Base-by-base conservation (phyloP, 2,797 vertebrate genomes). In the Gymnodraco acuticeps region DNA sequence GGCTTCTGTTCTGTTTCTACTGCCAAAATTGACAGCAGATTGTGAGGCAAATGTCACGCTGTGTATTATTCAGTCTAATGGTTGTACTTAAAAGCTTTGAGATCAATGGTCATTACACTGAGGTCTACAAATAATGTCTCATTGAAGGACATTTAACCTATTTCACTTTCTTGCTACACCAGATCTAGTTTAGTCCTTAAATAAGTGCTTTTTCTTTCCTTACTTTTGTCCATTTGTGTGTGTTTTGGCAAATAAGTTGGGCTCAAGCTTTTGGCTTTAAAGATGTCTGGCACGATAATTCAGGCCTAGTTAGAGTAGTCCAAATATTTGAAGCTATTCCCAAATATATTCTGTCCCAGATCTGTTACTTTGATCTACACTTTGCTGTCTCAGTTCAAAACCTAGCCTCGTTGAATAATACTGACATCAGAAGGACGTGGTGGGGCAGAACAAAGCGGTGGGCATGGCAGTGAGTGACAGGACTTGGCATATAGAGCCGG, bases 391-490 rank as follows among this genome's bases (percentile, higher is more conserved):
- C 31, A 13, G 67, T 64, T 53, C 60, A 75, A 83, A 89, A 59
- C 42, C 70, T 61, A 64, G 20, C 53, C 63, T 75, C 73, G 81
- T 71, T 79, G 78, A 84, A 78, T 83, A 82, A 81, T 52, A 59
- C 75, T 75, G 83, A 86, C 83, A 88, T 77, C 83, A 87, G 80
- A 85, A 66, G 80, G 68, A 78, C 47, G 9, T 63, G 76, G 76
- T 51, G 86, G 89, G 77, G 78, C 66, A 75, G 81, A 89, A 89
- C 87, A 85, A 83, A 88, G 81, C 84, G 70, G 85, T 80, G 85
- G 82, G 75, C 76, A 89, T 51, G 77, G 82, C 83, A 72, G 56
- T 87, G 85, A 90, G 77, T 91, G 90, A 89, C 89, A 86, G 81
- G 65, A 81, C 75, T 90, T 90, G 91, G 90, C 89, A 88, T 54